Conservation (phyloP, 2,113 vertebrate species). For the Catharus bicknelli region DNA sequence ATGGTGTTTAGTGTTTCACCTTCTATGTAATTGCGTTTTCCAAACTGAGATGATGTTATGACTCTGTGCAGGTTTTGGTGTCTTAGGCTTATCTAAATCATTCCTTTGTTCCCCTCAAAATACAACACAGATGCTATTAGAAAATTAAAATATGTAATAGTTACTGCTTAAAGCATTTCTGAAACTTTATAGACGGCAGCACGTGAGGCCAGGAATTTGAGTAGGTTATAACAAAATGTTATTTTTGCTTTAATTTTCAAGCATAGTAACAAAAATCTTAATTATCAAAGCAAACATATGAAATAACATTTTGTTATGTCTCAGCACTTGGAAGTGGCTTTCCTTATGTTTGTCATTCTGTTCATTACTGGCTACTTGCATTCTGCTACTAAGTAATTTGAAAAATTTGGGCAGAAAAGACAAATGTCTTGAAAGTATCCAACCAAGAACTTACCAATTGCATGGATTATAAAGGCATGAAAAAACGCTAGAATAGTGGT, state of each 20-base stretch:
- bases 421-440: background rate
- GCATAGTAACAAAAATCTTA: background rate
- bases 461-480: background rate
- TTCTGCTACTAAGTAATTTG: background rate
- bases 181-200: background rate
- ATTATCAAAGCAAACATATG: background rate
- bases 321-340: background rate
- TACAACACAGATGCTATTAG: background rate
- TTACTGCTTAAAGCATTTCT: background rate
- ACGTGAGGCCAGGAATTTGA: background rate
- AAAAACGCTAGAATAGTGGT: background rate
- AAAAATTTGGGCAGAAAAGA: background rate
- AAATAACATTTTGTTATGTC: background rate
- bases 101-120: background rate
- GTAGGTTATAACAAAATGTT: background rate
- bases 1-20: background rate
- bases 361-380: background rate
- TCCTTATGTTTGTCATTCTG: slow-evolving; percentile 3
- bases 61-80: background rate
- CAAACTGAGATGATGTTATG: background rate
- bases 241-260: background rate
- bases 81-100: background rate
- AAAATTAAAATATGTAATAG: background rate
- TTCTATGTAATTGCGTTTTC: background rate
- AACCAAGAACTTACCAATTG: background rate